Evolutionary conservation across 1,140 invertebrate species (phyloP), one percentile per base, ranked within the genome.

Genomic region (Leguminivora glycinivorella): DNA sequence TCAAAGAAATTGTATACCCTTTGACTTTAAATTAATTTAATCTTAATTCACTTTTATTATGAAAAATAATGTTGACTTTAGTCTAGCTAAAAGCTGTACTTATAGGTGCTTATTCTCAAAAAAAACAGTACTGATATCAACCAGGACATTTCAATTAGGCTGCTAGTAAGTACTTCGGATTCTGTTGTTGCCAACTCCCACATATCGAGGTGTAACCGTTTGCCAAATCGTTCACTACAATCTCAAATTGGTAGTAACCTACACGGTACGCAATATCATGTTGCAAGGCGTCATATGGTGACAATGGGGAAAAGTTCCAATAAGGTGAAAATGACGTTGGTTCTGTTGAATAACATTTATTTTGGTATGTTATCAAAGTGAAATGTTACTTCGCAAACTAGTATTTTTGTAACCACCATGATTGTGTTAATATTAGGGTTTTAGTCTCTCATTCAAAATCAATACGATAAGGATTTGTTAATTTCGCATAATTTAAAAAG

Each of bases 221-320:
- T 26, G 56, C 25, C 56, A 52, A 52, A 52, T 52, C 47, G 47
- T 52, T 52, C 19, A 52, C 47, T 52, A 52, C 17, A 22, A 52
- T 52, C 47, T 17, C 47, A 52, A 22, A 52, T 52, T 52, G 47
- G 14, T 52, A 22, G 17, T 52, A 22, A 9, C 19, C 19, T n/a
- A 22, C 19, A 22, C 47, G 47, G 47, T 52, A 52, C 47, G 14
- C 47, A 52, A 52, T 52, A 52, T 52, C 56, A 60, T 60, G 24
- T 17, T 60, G 24, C 24, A 26, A 26, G 22, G 25, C 56, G 56
- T 60, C 56, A 60, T 12, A 26, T 60, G 56, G 56, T 29, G 12
- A 26, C 56, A 60, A 60, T 60, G 56, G 3, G 19, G 10, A 26
- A 29, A 60, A 60, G 29, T 60, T 60, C 56, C 56, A 60, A 60